phyloP scores from a whole-genome alignment of 2,888 invertebrate species.

The Caenorhabditis sp. region DNA sequence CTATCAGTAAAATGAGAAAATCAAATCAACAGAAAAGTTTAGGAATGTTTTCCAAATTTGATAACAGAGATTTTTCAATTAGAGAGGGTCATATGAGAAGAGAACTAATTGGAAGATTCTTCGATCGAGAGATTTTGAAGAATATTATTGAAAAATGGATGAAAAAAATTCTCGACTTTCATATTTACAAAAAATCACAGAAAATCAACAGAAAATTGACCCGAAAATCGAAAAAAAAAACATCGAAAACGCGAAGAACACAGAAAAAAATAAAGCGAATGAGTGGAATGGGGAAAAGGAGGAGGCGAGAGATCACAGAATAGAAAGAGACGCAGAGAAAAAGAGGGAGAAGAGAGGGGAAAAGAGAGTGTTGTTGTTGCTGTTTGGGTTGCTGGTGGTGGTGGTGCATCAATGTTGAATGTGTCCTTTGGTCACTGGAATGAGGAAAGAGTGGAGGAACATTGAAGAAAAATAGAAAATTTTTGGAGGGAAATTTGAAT shows the following conservation, averaged over 20 bases:
- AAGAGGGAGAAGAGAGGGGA: background rate
- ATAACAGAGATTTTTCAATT: too few species aligned
- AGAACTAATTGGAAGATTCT: too few species aligned
- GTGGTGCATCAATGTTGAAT: too few species aligned
- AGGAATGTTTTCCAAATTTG: too few species aligned
- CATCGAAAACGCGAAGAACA: background rate
- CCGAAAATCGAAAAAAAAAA: background rate
- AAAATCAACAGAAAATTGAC: background rate
- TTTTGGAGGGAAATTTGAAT: background rate
- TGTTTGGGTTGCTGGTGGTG: background rate
- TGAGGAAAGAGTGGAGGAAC: background rate
- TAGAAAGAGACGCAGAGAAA: background rate
- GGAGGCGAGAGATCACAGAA: background rate
- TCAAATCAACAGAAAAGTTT: too few species aligned
- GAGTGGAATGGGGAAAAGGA: background rate
- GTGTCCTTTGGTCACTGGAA: constrained; percentile 9
- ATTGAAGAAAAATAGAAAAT: too few species aligned
- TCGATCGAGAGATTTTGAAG: too few species aligned
- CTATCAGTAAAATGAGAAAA: too few species aligned
- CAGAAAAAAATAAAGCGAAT: too few species aligned
- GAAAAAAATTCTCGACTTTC: too few species aligned
- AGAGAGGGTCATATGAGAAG: too few species aligned
- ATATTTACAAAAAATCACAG: background rate
- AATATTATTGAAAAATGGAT: too few species aligned
- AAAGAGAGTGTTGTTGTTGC: background rate